Conservation (phyloP, 1,140 invertebrate species). For the Daktulosphaira vitifoliae region DNA sequence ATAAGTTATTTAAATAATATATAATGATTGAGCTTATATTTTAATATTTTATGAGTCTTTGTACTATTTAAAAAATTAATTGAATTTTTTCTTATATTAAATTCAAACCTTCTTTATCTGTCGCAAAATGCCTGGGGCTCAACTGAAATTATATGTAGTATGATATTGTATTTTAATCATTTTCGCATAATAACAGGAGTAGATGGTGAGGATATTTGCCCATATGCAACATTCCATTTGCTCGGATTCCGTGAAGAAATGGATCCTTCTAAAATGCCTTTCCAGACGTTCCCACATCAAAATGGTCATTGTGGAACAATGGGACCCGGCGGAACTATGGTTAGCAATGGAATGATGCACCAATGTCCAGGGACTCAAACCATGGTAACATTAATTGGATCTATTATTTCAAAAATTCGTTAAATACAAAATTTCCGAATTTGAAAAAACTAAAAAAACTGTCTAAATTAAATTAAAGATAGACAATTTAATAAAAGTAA, state of each 20-base stretch:
- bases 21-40: no score
- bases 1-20: no score
- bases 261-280: conserved; percentile 79
- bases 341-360: conserved; percentile 56
- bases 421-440: no score
- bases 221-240: conserved; percentile 87
- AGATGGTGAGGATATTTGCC: conserved; percentile 89
- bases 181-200: conserved; percentile 48
- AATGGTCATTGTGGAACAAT: conserved; percentile 65
- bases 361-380: conserved; percentile 76
- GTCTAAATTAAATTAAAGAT: no score
- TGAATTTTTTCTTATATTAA: no score
- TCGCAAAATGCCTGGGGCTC: conserved; percentile 19
- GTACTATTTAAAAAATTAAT: no score
- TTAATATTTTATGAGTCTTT: no score
- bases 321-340: conserved; percentile 56
- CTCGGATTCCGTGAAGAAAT: conserved; percentile 90
- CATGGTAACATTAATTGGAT: conserved; percentile 54
- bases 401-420: neutral
- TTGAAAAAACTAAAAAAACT: no score
- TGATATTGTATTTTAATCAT: no score
- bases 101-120: conserved; percentile 22
- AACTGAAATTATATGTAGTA: no score
- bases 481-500: no score
- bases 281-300: conserved; percentile 82